A percentile compares a stretch with the other conserved stretches of the same genome.
Conservation (phyloP, 2,888 invertebrate species). For the Palloptera scutellata region DNA sequence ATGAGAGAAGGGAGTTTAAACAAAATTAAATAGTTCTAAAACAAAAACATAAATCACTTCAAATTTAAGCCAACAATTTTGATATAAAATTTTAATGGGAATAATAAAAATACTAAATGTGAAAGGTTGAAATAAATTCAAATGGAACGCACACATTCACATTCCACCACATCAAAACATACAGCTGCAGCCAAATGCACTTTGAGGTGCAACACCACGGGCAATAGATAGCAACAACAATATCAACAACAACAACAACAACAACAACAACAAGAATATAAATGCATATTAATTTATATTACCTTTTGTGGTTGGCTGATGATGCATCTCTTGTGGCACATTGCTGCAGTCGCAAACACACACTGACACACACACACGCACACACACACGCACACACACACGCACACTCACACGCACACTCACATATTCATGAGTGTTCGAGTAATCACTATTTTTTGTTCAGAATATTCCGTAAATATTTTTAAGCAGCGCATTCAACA, state of each 20-base stretch:
- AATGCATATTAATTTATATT: no score
- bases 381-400: constrained; percentile 20
- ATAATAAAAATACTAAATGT: no score
- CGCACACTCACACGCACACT: constrained; percentile 2
- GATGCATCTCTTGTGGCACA: constrained; percentile 21
- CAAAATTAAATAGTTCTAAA: no score
- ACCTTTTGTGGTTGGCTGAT: constrained; percentile 16
- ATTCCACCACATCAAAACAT: no score
- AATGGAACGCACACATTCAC: no score
- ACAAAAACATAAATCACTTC: no score
- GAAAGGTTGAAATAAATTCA: no score
- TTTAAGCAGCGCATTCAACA: constrained; percentile 31
- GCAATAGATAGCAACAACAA: background rate
- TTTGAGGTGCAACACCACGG: no score
- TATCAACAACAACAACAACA: constrained; percentile 15
- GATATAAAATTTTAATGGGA: no score
- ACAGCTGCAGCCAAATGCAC: no score
- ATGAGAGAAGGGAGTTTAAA: no score
- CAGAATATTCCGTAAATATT: constrained; percentile 18
- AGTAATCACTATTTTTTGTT: background rate
- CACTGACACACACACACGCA: background rate
- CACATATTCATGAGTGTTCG: constrained; percentile 1
- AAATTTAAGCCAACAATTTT: no score
- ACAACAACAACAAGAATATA: constrained; percentile 11
- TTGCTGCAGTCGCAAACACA: background rate